Conservation (phyloP, 2,113 vertebrate species). For the Hyperoodon ampullatus region DNA sequence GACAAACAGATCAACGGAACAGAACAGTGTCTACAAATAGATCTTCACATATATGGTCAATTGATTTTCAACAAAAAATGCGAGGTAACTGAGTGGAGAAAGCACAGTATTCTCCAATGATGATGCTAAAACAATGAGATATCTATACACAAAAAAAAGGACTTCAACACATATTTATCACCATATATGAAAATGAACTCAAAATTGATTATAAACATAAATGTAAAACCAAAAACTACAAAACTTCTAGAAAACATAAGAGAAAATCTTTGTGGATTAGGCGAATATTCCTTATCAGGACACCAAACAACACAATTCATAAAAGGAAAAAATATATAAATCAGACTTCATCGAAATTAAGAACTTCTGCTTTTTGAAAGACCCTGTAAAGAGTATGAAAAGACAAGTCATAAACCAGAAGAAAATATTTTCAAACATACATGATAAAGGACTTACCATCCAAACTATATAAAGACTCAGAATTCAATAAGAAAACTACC, state of each 20-base stretch:
- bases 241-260: background rate
- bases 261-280: slow-evolving; percentile 26
- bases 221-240: slow-evolving; percentile 26
- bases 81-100: slow-evolving; percentile 2
- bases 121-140: background rate
- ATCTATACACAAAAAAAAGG: background rate
- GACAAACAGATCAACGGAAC: background rate
- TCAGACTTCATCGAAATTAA: slow-evolving; percentile 7
- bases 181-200: background rate
- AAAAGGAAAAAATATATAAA: background rate
- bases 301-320: slow-evolving; percentile 26
- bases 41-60: background rate
- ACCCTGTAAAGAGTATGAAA: background rate
- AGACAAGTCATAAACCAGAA: slow-evolving; percentile 6
- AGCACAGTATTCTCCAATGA: background rate
- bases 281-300: slow-evolving; percentile 19
- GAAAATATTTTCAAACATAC: slow-evolving; percentile 27
- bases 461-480: slow-evolving; percentile 36
- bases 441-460: slow-evolving; percentile 17
- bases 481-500: slow-evolving; percentile 22
- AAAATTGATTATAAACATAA: slow-evolving; percentile 29
- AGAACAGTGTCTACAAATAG: background rate
- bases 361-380: slow-evolving; percentile 34
- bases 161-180: background rate
- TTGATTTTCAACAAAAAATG: slow-evolving; percentile 34